These are phyloP conservation scores for Ataeniobius toweri DNA, from an alignment of 2,797 vertebrate genomes.

Conservation along the genomic window DNA sequence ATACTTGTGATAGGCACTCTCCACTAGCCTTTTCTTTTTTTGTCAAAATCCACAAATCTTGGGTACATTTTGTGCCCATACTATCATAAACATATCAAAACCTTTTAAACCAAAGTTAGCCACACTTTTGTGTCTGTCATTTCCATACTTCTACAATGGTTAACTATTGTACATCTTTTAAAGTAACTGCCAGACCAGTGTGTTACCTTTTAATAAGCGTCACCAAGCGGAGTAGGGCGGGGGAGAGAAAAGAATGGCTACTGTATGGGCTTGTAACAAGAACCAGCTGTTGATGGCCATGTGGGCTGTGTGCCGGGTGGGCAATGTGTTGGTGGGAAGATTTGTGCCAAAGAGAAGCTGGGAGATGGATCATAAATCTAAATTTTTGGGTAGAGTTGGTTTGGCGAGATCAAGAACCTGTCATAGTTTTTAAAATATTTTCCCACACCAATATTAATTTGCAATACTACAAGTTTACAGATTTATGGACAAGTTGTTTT, in stretches of 20 bases:
- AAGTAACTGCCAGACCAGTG: conserved; percentile 81
- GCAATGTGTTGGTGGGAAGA: conserved; percentile 64
- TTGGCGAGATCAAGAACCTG: conserved; percentile 24
- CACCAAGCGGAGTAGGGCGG: conserved; percentile 77
- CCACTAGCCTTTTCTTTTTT: background rate
- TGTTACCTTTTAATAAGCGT: conserved; percentile 93
- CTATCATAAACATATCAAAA: background rate
- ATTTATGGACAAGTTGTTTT: background rate
- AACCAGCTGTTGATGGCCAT: conserved; percentile 90
- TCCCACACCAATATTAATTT: conserved; percentile 23
- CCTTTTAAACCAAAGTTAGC: conserved; percentile 8
- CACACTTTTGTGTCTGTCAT: conserved; percentile 11
- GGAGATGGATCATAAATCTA: conserved; percentile 55
- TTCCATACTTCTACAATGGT: conserved; percentile 22
- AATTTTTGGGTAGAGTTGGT: background rate
- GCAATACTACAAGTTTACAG: background rate
- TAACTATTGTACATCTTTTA: conserved; percentile 67
- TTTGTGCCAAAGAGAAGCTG: conserved; percentile 73
- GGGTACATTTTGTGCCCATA: background rate
- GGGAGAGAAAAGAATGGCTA: conserved; percentile 93
- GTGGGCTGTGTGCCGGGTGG: conserved; percentile 57
- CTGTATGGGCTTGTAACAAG: conserved; percentile 89
- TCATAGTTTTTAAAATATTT: conserved; percentile 21
- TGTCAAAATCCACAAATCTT: background rate
- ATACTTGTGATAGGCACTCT: background rate